A percentile compares a stretch with the other conserved stretches of the same genome.
Conservation (phyloP, 2,888 invertebrate genomes). For the Luffia ferchaultella region DNA sequence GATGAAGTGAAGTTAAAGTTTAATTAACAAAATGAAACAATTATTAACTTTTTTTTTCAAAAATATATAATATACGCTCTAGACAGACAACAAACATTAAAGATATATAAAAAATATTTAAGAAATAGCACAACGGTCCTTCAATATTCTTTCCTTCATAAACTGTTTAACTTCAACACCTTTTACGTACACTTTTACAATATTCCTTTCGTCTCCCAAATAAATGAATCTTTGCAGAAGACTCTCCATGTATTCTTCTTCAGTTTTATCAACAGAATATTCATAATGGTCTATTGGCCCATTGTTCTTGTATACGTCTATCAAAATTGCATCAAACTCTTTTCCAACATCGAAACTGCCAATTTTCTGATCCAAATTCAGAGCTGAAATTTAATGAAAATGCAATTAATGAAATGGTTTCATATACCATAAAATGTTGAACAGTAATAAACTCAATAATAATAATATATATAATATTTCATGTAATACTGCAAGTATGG, state of each 20-base stretch:
- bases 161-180: conserved; percentile 65
- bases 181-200: conserved; percentile 76
- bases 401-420: too few species aligned
- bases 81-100: not conserved
- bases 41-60: too few species aligned
- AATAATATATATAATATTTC: too few species aligned
- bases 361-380: conserved; percentile 74
- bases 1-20: too few species aligned
- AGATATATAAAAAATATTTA: not conserved
- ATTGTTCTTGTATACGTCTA: conserved; percentile 68
- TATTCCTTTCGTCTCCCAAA: conserved; percentile 85
- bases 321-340: conserved; percentile 85
- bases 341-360: conserved; percentile 86
- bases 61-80: too few species aligned
- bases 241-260: conserved; percentile 59
- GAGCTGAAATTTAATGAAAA: conserved; percentile 59
- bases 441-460: too few species aligned
- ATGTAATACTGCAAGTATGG: too few species aligned
- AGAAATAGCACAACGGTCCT: not conserved
- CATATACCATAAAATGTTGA: too few species aligned
- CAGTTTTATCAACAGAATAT: conserved; percentile 20
- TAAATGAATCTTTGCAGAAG: conserved; percentile 80
- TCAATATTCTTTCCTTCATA: not conserved
- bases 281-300: conserved; percentile 61
- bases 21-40: too few species aligned